Percentiles rank a stretch among this genome's conserved stretches.
phyloP scores from a whole-genome alignment of 2,113 vertebrate species.

The Pangasianodon gigas region DNA sequence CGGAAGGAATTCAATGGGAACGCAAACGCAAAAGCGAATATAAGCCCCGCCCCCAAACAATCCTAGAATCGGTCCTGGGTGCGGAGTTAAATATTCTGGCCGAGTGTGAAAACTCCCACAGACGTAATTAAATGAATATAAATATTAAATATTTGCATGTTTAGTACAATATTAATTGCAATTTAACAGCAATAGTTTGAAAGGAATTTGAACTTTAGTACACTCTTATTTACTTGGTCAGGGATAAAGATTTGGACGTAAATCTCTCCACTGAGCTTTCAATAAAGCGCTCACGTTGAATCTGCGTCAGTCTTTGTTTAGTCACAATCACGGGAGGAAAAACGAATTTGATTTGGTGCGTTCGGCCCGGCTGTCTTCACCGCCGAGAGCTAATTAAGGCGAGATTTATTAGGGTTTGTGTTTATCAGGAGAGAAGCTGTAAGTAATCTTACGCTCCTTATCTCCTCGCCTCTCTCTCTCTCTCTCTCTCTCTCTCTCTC shows the following conservation, averaged over 20 bases:
- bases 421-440: constrained; percentile 44
- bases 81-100: not conserved
- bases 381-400: not conserved
- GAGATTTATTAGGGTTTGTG: not conserved
- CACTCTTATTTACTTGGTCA: not conserved
- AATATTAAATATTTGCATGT: too few species aligned
- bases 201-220: not conserved
- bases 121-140: too few species aligned
- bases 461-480: constrained; percentile 13
- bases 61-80: not conserved
- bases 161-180: not conserved
- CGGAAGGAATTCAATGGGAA: not conserved
- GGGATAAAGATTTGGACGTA: not conserved
- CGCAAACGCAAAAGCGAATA: not conserved
- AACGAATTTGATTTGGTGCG: not conserved
- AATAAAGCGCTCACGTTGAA: not conserved
- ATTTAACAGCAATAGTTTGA: not conserved
- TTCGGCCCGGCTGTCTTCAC: not conserved
- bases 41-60: not conserved
- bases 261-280: not conserved
- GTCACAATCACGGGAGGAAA: not conserved
- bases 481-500: constrained; percentile 42
- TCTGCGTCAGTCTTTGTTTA: not conserved
- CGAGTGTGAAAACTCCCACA: not conserved
- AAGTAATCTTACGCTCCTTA: constrained; percentile 42